These are phyloP conservation scores for Pammene aurita DNA, from an alignment of 2,888 invertebrate species.

Conservation along the genomic window DNA sequence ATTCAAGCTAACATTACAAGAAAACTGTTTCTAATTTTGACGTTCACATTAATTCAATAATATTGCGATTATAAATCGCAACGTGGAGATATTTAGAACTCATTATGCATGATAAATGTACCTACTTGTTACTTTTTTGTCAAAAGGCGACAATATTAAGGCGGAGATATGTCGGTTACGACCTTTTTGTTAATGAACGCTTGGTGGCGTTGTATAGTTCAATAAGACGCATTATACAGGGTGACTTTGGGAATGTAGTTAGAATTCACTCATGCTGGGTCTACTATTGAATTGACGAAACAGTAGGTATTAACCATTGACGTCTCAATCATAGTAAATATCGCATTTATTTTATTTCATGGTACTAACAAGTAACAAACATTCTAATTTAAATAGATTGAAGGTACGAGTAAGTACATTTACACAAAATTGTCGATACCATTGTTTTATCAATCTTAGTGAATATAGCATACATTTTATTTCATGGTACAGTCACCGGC, in stretches of 20 bases:
- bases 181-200: neutral
- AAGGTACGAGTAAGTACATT: too few relatives aligned
- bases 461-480: too few relatives aligned
- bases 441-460: too few relatives aligned
- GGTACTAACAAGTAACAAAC: too few relatives aligned
- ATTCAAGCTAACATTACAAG: slow-evolving; percentile 18
- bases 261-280: too few relatives aligned
- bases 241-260: neutral
- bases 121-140: slow-evolving; percentile 32
- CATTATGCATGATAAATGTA: slow-evolving; percentile 60
- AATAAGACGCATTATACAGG: slow-evolving; percentile 43
- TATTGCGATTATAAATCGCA: slow-evolving; percentile 51
- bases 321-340: too few relatives aligned
- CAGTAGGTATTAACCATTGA: too few relatives aligned
- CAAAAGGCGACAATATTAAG: slow-evolving; percentile 10
- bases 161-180: neutral
- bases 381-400: too few relatives aligned
- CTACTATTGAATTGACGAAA: too few relatives aligned
- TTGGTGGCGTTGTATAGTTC: slow-evolving; percentile 16
- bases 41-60: slow-evolving; percentile 26
- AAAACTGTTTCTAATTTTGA: slow-evolving; percentile 15
- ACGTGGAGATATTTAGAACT: slow-evolving; percentile 53
- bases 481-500: too few relatives aligned
- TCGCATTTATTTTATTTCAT: too few relatives aligned
- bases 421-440: too few relatives aligned